phyloP scores from a whole-genome alignment of 2,113 vertebrate genomes.

The Condylura cristata region DNA sequence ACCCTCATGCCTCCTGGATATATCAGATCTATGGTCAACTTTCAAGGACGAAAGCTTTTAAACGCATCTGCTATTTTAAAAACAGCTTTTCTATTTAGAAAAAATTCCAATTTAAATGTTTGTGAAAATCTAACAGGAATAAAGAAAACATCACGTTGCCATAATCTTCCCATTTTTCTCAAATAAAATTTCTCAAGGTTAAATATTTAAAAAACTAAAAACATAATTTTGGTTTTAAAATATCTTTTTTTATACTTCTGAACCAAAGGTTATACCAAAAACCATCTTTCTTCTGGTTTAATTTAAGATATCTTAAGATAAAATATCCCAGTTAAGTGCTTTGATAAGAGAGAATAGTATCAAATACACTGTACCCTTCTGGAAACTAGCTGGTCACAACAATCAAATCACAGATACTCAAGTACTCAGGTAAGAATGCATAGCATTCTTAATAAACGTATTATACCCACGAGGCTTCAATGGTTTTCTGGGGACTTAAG shows the following conservation, averaged over 20 bases:
- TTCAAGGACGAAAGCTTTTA: neutral
- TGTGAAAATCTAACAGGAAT: constrained; percentile 38
- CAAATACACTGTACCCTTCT: neutral
- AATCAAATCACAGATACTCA: neutral
- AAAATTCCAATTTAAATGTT: constrained; percentile 41
- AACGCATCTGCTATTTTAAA: constrained; percentile 43
- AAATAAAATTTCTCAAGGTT: constrained; percentile 61
- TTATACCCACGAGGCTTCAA: neutral
- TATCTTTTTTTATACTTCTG: constrained; percentile 11
- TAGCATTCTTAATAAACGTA: neutral
- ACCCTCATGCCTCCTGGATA: too few relatives aligned
- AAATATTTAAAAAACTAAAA: constrained; percentile 56
- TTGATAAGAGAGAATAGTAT: neutral
- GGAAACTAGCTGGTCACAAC: neutral
- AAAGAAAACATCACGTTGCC: constrained; percentile 8
- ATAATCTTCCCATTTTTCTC: constrained; percentile 14
- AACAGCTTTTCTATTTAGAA: constrained; percentile 36
- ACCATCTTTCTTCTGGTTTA: neutral
- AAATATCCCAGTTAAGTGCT: neutral
- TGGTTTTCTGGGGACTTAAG: neutral
- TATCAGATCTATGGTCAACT: too few relatives aligned
- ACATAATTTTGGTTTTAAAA: constrained; percentile 37
- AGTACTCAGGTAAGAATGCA: neutral
- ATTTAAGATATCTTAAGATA: constrained; percentile 14
- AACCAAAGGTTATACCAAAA: constrained; percentile 18